Conservation (phyloP, 1,140 invertebrate species). For the Pteromalus puparum region DNA sequence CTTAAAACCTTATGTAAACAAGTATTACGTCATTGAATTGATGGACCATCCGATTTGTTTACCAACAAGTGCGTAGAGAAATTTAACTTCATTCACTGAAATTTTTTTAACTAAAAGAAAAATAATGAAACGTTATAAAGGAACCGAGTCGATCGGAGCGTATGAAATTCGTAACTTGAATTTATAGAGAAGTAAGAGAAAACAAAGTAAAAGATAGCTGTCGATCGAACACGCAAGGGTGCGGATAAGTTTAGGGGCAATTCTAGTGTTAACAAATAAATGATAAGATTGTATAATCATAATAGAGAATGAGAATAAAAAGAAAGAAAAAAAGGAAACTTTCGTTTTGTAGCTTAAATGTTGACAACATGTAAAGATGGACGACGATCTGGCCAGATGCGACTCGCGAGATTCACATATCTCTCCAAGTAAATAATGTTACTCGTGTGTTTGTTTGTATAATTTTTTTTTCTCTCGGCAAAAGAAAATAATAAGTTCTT, state of each 20-base stretch:
- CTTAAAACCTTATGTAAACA: constrained; percentile 38
- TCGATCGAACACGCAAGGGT: constrained; percentile 44
- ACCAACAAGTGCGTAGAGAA: constrained; percentile 34
- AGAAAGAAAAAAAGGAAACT: constrained; percentile 35
- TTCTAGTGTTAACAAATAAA: constrained; percentile 52
- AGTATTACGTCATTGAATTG: constrained; percentile 46
- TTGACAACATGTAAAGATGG: constrained; percentile 45
- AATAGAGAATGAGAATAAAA: constrained; percentile 48
- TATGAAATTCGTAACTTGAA: constrained; percentile 41
- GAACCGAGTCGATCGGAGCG: constrained; percentile 26
- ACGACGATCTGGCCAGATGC: constrained; percentile 46
- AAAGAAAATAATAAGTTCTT: constrained; percentile 3
- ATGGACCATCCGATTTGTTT: constrained; percentile 50
- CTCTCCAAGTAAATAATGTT: neutral
- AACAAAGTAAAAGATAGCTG: constrained; percentile 21
- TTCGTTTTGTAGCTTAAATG: constrained; percentile 52
- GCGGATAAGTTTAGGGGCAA: constrained; percentile 49
- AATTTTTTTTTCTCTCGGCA: neutral
- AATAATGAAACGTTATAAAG: neutral
- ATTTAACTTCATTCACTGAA: constrained; percentile 38
- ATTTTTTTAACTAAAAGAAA: constrained; percentile 38
- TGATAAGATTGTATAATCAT: constrained; percentile 54
- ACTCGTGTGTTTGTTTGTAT: neutral
- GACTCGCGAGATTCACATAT: constrained; percentile 38
- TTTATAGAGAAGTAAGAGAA: constrained; percentile 23